Conservation (phyloP, 2,888 invertebrate species). For the Eupithecia abbreviata region DNA sequence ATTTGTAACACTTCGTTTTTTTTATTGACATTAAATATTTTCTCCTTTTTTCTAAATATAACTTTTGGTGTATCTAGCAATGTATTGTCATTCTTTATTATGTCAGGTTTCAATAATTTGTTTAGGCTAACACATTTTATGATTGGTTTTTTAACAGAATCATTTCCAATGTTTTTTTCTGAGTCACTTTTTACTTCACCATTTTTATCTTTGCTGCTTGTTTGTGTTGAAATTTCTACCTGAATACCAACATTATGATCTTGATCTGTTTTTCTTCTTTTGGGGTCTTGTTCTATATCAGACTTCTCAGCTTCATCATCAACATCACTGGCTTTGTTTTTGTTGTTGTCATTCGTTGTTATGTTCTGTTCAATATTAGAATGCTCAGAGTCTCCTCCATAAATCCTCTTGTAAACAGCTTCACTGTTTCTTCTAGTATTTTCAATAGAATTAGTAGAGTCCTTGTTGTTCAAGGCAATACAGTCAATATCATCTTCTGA, state of each 20-base stretch:
- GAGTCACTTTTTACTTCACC: not conserved
- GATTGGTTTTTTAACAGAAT: conserved; percentile 51
- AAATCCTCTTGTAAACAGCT: not conserved
- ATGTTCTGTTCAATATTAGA: conserved; percentile 48
- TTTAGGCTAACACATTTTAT: conserved; percentile 75
- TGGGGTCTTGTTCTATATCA: conserved; percentile 23
- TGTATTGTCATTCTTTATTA: conserved; percentile 35
- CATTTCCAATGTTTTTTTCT: not conserved
- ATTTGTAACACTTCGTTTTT: conserved; percentile 25
- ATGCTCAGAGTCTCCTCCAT: conserved; percentile 38
- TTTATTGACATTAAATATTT: conserved; percentile 25
- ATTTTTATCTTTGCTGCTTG: conserved; percentile 8
- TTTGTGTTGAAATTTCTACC: not conserved
- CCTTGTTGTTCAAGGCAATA: not conserved
- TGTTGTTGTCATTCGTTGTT: conserved; percentile 7
- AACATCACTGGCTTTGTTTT: conserved; percentile 21
- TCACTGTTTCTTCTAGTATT: not conserved
- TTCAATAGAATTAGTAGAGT: conserved; percentile 2
- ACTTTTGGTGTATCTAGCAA: conserved; percentile 18
- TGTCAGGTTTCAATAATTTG: conserved; percentile 68
- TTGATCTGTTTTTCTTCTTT: conserved; percentile 33
- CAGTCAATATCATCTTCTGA: conserved; percentile 40
- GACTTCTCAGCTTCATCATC: conserved; percentile 27
- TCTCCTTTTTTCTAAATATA: not conserved
- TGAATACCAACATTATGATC: conserved; percentile 20